These are phyloP conservation scores for Geodia barretti DNA, from an alignment of 37 sponge, comb jelly and placozoan species.

Conservation along the genomic window DNA sequence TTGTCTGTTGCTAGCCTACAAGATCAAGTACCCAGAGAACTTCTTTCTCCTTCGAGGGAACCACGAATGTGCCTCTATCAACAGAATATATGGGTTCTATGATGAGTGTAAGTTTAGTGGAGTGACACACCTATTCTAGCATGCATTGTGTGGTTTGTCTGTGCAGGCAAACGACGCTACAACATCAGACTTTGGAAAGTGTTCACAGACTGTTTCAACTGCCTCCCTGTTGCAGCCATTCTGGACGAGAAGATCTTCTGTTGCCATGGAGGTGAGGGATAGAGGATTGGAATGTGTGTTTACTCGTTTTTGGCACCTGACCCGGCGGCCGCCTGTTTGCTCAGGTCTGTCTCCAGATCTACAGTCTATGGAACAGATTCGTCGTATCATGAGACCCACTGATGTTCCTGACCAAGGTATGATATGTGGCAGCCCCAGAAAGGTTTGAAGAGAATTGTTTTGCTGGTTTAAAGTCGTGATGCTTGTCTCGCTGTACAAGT, in stretches of 20 bases:
- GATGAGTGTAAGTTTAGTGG: constrained; percentile 94
- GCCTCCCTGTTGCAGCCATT: constrained; percentile 97
- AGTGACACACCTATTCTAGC: too few relatives aligned
- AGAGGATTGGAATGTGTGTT: neutral
- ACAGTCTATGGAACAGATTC: constrained; percentile 97
- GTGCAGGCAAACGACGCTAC: constrained; percentile 92
- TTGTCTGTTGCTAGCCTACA: constrained; percentile 96
- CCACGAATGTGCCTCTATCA: constrained; percentile 99
- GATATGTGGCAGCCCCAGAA: too few relatives aligned
- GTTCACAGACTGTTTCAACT: constrained; percentile 99
- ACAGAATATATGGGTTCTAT: constrained; percentile 99
- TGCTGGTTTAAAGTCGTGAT: too few relatives aligned
- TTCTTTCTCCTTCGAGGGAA: constrained; percentile 98
- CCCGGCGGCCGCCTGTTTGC: neutral
- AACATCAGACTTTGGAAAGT: constrained; percentile 99
- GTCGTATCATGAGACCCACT: constrained; percentile 98
- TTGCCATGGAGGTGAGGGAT: constrained; percentile 93
- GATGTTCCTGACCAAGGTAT: constrained; percentile 97
- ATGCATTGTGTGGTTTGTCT: neutral
- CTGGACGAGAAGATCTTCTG: constrained; percentile 99
- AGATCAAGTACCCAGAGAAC: constrained; percentile 99
- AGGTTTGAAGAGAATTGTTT: too few relatives aligned
- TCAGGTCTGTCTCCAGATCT: constrained; percentile 97
- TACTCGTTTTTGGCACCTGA: neutral
- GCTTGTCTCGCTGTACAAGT: too few relatives aligned